These are phyloP conservation scores for Gymnoscopelus microlampas DNA, from an alignment of 2,797 vertebrate species.

Conservation along the genomic window DNA sequence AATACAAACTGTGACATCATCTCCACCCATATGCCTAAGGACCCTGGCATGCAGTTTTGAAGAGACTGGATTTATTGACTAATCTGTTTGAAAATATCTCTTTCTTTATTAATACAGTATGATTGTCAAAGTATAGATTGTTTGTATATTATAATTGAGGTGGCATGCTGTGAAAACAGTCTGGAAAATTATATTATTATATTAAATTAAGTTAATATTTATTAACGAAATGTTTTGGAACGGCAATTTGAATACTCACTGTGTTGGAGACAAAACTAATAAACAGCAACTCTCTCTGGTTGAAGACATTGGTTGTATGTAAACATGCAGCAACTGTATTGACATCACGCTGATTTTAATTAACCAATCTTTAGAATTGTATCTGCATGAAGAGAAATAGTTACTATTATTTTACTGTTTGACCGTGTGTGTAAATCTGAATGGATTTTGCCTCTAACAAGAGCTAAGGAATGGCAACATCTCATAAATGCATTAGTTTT, in stretches of 20 bases:
- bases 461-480: no score
- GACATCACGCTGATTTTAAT: neutral
- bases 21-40: neutral
- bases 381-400: neutral
- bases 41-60: neutral
- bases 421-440: neutral
- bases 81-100: no score
- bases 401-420: neutral
- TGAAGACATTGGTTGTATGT: neutral
- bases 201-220: no score
- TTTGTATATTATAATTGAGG: no score
- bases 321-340: conserved; percentile 7
- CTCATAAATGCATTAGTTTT: no score
- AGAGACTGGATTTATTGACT: no score
- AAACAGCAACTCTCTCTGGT: no score
- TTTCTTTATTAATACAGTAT: no score
- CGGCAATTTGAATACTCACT: no score
- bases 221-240: no score
- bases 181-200: neutral
- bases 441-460: neutral
- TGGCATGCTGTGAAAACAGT: neutral
- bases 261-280: no score
- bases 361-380: conserved; percentile 1
- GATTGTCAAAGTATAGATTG: no score
- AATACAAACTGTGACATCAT: neutral